phyloP scores from a whole-genome alignment of 2,888 invertebrate genomes.

The Odontothrips loti region DNA sequence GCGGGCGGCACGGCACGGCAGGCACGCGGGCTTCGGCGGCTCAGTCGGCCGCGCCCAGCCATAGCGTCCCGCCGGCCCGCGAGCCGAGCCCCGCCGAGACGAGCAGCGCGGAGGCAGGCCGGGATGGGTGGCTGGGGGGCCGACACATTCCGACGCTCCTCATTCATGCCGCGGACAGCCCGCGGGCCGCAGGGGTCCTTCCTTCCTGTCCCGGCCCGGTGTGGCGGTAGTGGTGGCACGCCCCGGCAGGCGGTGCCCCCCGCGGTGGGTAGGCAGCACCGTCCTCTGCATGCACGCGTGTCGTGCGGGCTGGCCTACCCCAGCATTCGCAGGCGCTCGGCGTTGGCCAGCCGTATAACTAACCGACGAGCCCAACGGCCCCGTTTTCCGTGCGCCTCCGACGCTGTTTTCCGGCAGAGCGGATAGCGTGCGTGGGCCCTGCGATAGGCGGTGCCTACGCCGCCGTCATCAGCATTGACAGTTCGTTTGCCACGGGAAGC shows the following conservation, averaged over 20 bases:
- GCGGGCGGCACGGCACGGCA: neutral
- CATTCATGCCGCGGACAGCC: too few relatives aligned
- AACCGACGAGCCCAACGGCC: too few relatives aligned
- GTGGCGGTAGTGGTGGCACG: too few relatives aligned
- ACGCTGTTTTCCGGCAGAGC: too few relatives aligned
- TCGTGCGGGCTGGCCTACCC: neutral
- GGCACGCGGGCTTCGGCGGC: neutral
- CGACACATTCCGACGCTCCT: neutral
- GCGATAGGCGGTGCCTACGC: neutral
- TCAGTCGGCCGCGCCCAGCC: neutral
- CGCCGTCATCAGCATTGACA: neutral
- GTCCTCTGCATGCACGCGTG: too few relatives aligned
- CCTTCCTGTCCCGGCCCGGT: too few relatives aligned
- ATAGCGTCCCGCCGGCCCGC: neutral
- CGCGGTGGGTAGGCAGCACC: too few relatives aligned
- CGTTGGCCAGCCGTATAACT: neutral
- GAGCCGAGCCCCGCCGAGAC: neutral
- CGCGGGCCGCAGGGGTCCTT: too few relatives aligned
- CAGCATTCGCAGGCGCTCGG: neutral
- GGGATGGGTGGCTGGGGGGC: neutral
- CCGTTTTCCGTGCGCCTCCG: too few relatives aligned
- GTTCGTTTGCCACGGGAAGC: constrained; percentile 6
- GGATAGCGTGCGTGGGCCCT: neutral
- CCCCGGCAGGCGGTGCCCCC: too few relatives aligned
- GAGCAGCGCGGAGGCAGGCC: too few relatives aligned